A percentile compares a stretch with the other conserved stretches of the same genome.
Conservation (phyloP, 2,888 invertebrate species). For the Temnothorax unifasciatus region DNA sequence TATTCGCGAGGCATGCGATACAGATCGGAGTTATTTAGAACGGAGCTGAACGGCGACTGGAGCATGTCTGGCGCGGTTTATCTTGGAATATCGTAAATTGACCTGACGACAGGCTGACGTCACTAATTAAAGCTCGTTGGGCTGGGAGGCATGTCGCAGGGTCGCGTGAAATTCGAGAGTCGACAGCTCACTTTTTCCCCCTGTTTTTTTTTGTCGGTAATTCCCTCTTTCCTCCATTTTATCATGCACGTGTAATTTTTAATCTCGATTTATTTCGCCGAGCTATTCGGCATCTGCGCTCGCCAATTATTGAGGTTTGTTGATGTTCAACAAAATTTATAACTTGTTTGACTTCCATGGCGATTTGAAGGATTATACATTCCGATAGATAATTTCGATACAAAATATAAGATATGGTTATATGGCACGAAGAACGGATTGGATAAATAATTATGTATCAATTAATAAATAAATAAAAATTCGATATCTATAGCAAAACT, state of each 20-base stretch:
- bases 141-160: conserved; percentile 63
- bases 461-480: not conserved
- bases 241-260: conserved; percentile 46
- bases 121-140: conserved; percentile 85
- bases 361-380: conserved; percentile 14
- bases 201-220: conserved; percentile 7
- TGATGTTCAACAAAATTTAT: conserved; percentile 42
- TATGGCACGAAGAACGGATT: not conserved
- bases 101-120: conserved; percentile 85
- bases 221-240: not conserved
- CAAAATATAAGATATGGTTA: not conserved
- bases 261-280: conserved; percentile 62
- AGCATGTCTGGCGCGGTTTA: conserved; percentile 77
- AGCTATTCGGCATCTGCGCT: conserved; percentile 13
- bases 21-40: conserved; percentile 44
- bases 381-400: conserved; percentile 4
- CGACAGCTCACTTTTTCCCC: not conserved
- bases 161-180: conserved; percentile 65
- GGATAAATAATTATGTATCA: not conserved
- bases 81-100: conserved; percentile 85
- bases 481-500: not conserved
- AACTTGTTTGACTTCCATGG: conserved; percentile 14
- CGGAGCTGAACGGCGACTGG: conserved; percentile 72
- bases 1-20: conserved; percentile 17
- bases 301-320: conserved; percentile 57